A percentile compares a stretch with the other conserved stretches of the same genome.
Evolutionary conservation across 1,140 invertebrate genomes (phyloP).

Genomic region (Harpegnathos saltator): DNA sequence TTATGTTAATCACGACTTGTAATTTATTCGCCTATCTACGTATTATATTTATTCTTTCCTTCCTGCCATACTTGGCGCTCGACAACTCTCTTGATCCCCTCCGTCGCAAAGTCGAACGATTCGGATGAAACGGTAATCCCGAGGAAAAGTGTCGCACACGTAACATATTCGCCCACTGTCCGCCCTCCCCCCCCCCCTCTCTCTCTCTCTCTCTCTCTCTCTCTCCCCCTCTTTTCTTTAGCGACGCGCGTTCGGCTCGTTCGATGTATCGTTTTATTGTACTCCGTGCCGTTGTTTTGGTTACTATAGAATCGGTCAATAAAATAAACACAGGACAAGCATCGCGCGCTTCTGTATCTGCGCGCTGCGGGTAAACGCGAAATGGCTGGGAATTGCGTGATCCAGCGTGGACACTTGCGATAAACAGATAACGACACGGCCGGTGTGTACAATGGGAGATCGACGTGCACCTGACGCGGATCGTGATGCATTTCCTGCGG

Average conservation of each 20-base stretch:
- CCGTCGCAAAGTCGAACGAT: not conserved
- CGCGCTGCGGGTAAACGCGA: slow-evolving; percentile 53
- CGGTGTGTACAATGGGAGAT: slow-evolving; percentile 61
- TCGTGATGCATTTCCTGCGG: slow-evolving; percentile 68
- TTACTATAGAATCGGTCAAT: slow-evolving; percentile 44
- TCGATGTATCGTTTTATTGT: slow-evolving; percentile 49
- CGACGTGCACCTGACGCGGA: slow-evolving; percentile 73
- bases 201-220: no score
- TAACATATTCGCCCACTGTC: no score
- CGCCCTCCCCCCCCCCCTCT: no score
- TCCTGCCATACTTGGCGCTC: no score
- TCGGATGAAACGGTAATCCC: not conserved
- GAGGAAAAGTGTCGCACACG: no score
- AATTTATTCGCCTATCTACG: no score
- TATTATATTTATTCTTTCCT: no score
- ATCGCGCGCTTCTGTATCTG: slow-evolving; percentile 27
- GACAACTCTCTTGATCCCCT: not conserved
- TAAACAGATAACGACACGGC: slow-evolving; percentile 67
- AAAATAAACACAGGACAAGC: slow-evolving; percentile 54
- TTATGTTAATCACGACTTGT: no score
- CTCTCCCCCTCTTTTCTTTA: no score
- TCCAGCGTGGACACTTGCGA: slow-evolving; percentile 62
- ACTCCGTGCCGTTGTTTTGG: slow-evolving; percentile 23
- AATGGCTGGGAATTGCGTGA: slow-evolving; percentile 59
- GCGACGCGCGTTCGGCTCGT: slow-evolving; percentile 17